phyloP scores from a whole-genome alignment of 2,797 vertebrate species.

The Danio albolineatus region DNA sequence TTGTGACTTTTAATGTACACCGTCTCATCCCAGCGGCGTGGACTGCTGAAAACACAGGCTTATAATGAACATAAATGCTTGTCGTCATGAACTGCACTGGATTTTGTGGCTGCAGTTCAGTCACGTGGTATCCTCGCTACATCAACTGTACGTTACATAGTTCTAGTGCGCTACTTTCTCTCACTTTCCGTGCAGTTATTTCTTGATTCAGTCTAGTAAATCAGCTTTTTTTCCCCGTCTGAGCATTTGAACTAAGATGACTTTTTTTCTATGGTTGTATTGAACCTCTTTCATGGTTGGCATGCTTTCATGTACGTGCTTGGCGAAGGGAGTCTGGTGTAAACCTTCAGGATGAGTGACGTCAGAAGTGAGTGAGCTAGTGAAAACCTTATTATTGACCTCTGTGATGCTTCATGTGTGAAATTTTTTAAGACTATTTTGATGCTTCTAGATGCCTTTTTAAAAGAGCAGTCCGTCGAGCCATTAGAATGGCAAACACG shows the following conservation, averaged over 20 bases:
- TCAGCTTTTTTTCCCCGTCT: slow-evolving; percentile 11
- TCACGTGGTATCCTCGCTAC: slow-evolving; percentile 28
- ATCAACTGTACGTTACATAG: slow-evolving; percentile 32
- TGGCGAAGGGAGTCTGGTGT: slow-evolving; percentile 29
- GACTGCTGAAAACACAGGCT: slow-evolving; percentile 9
- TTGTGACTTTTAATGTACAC: slow-evolving; percentile 27
- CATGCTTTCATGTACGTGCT: slow-evolving; percentile 51
- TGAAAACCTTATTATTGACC: slow-evolving; percentile 59
- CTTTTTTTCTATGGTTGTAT: slow-evolving; percentile 54
- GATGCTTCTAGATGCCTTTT: slow-evolving; percentile 66
- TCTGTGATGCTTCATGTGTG: slow-evolving; percentile 61
- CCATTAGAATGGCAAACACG: slow-evolving; percentile 31
- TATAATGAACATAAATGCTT: slow-evolving; percentile 39
- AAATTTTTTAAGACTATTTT: slow-evolving; percentile 61
- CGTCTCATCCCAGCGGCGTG: slow-evolving; percentile 18
- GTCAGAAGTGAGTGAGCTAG: slow-evolving; percentile 53
- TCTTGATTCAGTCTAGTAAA: slow-evolving; percentile 43
- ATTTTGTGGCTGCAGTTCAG: slow-evolving; percentile 33
- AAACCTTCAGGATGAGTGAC: slow-evolving; percentile 36
- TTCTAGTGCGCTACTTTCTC: slow-evolving; percentile 36
- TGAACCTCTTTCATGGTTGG: slow-evolving; percentile 52
- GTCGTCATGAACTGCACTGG: slow-evolving; percentile 34
- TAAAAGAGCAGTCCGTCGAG: slow-evolving; percentile 48
- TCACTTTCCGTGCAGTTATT: slow-evolving; percentile 28
- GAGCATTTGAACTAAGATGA: slow-evolving; percentile 49